phyloP scores from a whole-genome alignment of 2,888 invertebrate species.

The Morinoia aosen region DNA sequence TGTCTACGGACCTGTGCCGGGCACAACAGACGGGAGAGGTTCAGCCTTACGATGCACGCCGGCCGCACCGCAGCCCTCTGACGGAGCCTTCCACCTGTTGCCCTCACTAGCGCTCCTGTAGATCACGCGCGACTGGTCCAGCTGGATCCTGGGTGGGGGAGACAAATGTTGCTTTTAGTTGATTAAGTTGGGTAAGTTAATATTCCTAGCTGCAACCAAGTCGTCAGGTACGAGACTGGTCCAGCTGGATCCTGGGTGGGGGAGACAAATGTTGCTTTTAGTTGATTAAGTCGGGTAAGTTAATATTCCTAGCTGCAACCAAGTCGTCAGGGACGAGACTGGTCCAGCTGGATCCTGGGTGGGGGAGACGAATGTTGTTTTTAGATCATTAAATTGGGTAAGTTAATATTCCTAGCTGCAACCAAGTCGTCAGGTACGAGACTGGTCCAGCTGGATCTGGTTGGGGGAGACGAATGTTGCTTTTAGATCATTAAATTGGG shows the following conservation, averaged over 20 bases:
- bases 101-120: constrained; percentile 63
- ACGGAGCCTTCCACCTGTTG: constrained; percentile 57
- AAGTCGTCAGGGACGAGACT: no score
- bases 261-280: no score
- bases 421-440: constrained; percentile 12
- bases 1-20: background rate
- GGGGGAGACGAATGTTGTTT: background rate
- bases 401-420: no score
- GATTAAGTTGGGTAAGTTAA: no score
- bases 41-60: constrained; percentile 28
- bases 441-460: constrained; percentile 62
- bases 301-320: no score
- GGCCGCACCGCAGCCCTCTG: background rate
- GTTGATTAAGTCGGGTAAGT: no score
- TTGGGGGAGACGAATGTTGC: background rate
- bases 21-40: background rate
- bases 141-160: constrained; percentile 55
- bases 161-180: background rate
- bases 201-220: no score
- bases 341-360: constrained; percentile 61
- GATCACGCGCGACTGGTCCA: constrained; percentile 62
- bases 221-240: no score
- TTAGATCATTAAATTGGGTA: no score
- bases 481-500: no score
- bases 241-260: no score